Percentiles rank a stretch among this genome's conserved stretches.
These are phyloP conservation scores for Trachemys scripta DNA, from an alignment of 2,113 vertebrate species.

Conservation along the genomic window DNA sequence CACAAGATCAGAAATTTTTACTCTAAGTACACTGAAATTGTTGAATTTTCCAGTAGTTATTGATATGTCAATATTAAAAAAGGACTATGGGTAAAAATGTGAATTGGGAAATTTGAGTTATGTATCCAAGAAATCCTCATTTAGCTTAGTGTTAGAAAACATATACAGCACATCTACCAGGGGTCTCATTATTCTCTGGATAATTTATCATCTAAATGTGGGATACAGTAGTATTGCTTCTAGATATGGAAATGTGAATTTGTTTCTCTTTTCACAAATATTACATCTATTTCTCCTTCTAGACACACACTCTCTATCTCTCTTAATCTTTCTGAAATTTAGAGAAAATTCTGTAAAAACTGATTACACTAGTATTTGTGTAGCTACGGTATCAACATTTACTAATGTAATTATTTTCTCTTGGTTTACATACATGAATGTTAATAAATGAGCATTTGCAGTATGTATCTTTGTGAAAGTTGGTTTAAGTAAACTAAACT, in stretches of 20 bases:
- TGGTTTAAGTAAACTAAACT: constrained; percentile 58
- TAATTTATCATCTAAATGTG: constrained; percentile 11
- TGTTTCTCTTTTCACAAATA: not conserved
- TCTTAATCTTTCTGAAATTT: not conserved
- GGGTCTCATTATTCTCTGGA: constrained; percentile 10
- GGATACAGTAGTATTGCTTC: not conserved
- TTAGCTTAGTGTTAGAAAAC: constrained; percentile 36
- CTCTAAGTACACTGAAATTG: constrained; percentile 71
- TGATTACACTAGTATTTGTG: constrained; percentile 8
- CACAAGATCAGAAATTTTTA: constrained; percentile 72
- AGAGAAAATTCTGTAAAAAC: constrained; percentile 8
- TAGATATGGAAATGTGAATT: not conserved
- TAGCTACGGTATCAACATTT: not conserved
- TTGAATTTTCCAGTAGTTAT: constrained; percentile 65
- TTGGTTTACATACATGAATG: constrained; percentile 24
- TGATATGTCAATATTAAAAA: constrained; percentile 36
- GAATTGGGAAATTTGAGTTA: constrained; percentile 12
- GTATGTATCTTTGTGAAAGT: constrained; percentile 47
- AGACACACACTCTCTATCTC: not conserved
- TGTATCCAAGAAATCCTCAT: not conserved
- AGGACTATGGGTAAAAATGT: constrained; percentile 12
- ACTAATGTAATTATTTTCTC: constrained; percentile 27
- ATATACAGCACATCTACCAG: not conserved
- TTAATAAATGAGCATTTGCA: constrained; percentile 63
- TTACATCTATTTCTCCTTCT: not conserved